A percentile compares a stretch with the other conserved stretches of the same genome.
phyloP scores from a whole-genome alignment of 2,888 invertebrate species.

The Arctia plantaginis region DNA sequence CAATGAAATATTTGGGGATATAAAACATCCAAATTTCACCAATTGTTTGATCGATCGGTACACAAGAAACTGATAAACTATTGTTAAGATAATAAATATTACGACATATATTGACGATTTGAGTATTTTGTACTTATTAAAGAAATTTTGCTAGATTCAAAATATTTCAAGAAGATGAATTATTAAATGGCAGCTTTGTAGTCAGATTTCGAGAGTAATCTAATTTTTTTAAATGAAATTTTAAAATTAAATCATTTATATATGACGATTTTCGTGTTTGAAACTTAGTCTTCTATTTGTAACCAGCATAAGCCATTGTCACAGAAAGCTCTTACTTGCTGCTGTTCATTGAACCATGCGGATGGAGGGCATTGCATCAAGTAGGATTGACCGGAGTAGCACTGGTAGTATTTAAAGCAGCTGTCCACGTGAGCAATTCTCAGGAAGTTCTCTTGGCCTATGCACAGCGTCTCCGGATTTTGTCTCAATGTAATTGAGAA shows the following conservation, averaged over 20 bases:
- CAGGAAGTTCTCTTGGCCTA: constrained; percentile 81
- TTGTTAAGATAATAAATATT: constrained; percentile 30
- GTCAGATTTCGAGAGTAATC: too few relatives aligned
- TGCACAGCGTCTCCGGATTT: constrained; percentile 80
- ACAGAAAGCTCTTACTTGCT: constrained; percentile 65
- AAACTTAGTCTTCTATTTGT: not conserved
- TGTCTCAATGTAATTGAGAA: constrained; percentile 80
- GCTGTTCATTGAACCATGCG: constrained; percentile 81
- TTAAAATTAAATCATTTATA: too few relatives aligned
- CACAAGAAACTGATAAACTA: constrained; percentile 10
- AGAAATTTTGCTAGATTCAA: not conserved
- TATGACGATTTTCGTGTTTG: not conserved
- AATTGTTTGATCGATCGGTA: constrained; percentile 9
- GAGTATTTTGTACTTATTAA: not conserved
- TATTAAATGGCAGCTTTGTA: not conserved
- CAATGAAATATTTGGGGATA: constrained; percentile 7
- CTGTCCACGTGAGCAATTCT: constrained; percentile 73
- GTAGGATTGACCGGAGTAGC: constrained; percentile 76
- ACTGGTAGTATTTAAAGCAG: constrained; percentile 80
- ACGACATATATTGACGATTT: not conserved
- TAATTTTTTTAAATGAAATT: not conserved
- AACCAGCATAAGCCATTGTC: not conserved
- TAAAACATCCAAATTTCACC: constrained; percentile 2
- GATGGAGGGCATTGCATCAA: constrained; percentile 76
- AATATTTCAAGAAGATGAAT: not conserved